These are phyloP conservation scores for Amphiprion ocellaris DNA, from an alignment of 2,113 vertebrate species.

Conservation along the genomic window DNA sequence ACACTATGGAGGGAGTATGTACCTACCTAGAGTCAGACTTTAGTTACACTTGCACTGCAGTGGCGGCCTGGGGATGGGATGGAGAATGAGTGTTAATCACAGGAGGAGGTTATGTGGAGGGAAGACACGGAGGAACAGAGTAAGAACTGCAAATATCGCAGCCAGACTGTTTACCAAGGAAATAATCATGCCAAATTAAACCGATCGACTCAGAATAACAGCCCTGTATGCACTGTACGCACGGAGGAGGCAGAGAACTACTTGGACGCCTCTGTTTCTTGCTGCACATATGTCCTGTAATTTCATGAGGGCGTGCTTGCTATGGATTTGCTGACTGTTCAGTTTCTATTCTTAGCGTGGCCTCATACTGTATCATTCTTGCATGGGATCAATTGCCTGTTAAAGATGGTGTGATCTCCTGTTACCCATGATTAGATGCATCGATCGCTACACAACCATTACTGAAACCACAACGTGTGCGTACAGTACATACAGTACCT, in stretches of 20 bases:
- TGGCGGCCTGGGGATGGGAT: constrained; percentile 85
- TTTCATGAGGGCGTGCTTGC: background rate
- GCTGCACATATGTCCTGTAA: background rate
- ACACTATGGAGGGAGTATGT: constrained; percentile 58
- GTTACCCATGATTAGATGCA: constrained; percentile 78
- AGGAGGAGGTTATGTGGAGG: constrained; percentile 56
- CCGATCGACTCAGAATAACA: background rate
- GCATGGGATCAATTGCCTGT: constrained; percentile 66
- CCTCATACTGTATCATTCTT: constrained; percentile 60
- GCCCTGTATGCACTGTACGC: constrained; percentile 3
- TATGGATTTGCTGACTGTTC: constrained; percentile 27
- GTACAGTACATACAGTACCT: constrained; percentile 32
- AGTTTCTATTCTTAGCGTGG: constrained; percentile 37
- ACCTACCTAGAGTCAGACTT: constrained; percentile 85
- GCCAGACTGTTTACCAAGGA: constrained; percentile 60
- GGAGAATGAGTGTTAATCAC: constrained; percentile 85
- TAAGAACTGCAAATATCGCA: constrained; percentile 76
- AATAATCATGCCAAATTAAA: constrained; percentile 3
- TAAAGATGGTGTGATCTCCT: constrained; percentile 69
- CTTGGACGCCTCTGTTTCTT: background rate
- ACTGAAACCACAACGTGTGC: constrained; percentile 59
- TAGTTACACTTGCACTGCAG: constrained; percentile 85
- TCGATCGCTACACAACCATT: constrained; percentile 59
- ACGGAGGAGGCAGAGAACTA: background rate
- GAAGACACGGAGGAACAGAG: constrained; percentile 55